Base-by-base conservation (phyloP, 1,140 invertebrate species). In the Heterodera carotae region DNA sequence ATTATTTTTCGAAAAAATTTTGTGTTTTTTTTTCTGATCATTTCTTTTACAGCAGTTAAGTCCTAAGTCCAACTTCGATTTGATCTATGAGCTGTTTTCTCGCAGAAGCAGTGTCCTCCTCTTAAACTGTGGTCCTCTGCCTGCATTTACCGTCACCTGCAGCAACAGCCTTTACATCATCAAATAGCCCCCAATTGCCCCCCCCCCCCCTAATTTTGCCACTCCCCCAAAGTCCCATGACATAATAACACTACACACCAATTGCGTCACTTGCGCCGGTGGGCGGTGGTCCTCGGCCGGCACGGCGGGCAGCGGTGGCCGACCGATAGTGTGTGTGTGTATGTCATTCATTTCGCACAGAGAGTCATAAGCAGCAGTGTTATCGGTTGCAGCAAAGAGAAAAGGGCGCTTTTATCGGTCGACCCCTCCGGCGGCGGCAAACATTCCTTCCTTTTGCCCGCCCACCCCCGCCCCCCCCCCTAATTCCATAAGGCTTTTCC, bases 71-170 rank as follows among this genome's bases (percentile, higher is more conserved):
- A n/a, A n/a, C 2, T 43, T 43, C 39, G 39, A 43, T 43, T 67
- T 67, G 36, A 22, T 67, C 36, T 67, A 15, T 25, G 18, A 15
- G n/a, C 15, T 67, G 25, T 69, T 22, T 69, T 27, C 22, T 36
- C 68, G n/a, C 29, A 36, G 25, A 29, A 33, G 29, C 22, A 15
- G 64, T 25, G 15, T 34, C 33, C 34, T 69, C 15, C 68, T 31
- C 34, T 34, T 69, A 12, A 48, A 69, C n/a, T 69, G 39, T 43
- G n/a, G n/a, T n/a, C n/a, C n/a, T n/a, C n/a, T 12, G 39, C 39
- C 39, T 43, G 12, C 12, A 6, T 8, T 43, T 8, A 6, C 39
- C 6, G 12, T 43, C 39, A 43, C 39, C 39, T 8, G 6, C 39
- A 43, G 12, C 2, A 6, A 43, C 39, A 43, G 6, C 39, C 6